phyloP scores from a whole-genome alignment of 1,140 invertebrate species.

The Pseudomyrmex flavicornis region DNA sequence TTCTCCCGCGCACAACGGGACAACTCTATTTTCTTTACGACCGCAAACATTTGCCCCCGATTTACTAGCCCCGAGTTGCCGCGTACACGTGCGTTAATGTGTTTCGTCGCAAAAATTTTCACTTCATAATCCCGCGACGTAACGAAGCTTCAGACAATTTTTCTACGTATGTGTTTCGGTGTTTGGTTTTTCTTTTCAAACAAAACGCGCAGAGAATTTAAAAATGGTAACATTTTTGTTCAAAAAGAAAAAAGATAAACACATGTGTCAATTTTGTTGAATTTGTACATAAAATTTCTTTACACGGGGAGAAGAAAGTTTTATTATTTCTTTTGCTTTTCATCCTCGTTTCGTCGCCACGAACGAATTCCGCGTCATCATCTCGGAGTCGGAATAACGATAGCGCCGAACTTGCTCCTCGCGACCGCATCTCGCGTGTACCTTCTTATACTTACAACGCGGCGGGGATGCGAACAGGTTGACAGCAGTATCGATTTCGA shows the following conservation, averaged over 20 bases:
- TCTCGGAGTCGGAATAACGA: constrained; percentile 40
- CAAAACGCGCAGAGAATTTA: background rate
- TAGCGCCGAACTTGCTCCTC: constrained; percentile 21
- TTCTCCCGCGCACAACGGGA: background rate
- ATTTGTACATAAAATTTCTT: background rate
- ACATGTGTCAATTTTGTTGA: background rate
- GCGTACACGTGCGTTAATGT: background rate
- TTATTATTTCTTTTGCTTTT: background rate
- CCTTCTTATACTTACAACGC: background rate
- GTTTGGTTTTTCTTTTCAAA: background rate
- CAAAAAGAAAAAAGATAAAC: too few relatives aligned
- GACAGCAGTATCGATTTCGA: constrained; percentile 68
- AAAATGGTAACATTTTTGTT: background rate
- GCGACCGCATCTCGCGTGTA: background rate
- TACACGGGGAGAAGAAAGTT: background rate
- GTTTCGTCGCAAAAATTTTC: background rate
- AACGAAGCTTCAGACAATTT: too few relatives aligned
- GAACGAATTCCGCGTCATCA: constrained; percentile 27
- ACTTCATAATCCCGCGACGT: too few relatives aligned
- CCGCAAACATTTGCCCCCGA: constrained; percentile 15
- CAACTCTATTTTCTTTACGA: constrained; percentile 55
- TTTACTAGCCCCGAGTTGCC: constrained; percentile 24
- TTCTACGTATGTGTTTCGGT: too few relatives aligned
- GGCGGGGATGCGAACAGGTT: constrained; percentile 53
- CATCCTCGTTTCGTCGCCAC: background rate